Evolutionary conservation across 2,888 invertebrate genomes (phyloP).

Genomic region (Timema podura): DNA sequence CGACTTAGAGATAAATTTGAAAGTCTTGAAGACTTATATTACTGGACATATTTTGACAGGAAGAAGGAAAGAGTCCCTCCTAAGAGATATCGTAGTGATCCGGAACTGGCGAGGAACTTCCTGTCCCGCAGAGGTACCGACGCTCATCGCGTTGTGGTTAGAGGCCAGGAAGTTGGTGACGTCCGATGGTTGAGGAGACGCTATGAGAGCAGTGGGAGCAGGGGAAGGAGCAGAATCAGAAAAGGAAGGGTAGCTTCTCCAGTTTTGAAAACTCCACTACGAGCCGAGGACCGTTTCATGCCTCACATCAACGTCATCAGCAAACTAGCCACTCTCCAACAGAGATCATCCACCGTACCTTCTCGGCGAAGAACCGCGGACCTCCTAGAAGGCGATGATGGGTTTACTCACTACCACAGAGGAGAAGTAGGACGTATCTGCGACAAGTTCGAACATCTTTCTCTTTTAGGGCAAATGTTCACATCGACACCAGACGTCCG

Average conservation of each 20-base stretch:
- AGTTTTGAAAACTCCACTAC: slow-evolving; percentile 61
- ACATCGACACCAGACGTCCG: slow-evolving; percentile 76
- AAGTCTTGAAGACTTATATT: slow-evolving; percentile 52
- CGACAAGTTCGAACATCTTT: slow-evolving; percentile 65
- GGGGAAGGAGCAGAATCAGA: slow-evolving; percentile 50
- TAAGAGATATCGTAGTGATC: slow-evolving; percentile 71
- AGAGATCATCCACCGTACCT: slow-evolving; percentile 37
- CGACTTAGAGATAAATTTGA: slow-evolving; percentile 77
- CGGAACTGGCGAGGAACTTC: slow-evolving; percentile 62
- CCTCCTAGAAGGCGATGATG: slow-evolving; percentile 35
- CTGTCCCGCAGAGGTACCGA: slow-evolving; percentile 45
- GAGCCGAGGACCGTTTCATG: slow-evolving; percentile 48
- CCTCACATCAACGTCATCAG: slow-evolving; percentile 78
- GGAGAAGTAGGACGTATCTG: slow-evolving; percentile 71
- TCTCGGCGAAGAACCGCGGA: slow-evolving; percentile 39
- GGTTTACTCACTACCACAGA: slow-evolving; percentile 45
- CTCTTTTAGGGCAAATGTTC: slow-evolving; percentile 71
- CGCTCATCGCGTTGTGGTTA: slow-evolving; percentile 48
- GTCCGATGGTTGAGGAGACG: slow-evolving; percentile 55
- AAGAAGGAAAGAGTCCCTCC: slow-evolving; percentile 42
- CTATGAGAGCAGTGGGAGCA: slow-evolving; percentile 52
- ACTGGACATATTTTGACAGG: slow-evolving; percentile 27
- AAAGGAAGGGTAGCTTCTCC: slow-evolving; percentile 56
- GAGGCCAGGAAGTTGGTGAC: slow-evolving; percentile 53
- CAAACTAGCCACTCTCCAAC: slow-evolving; percentile 67